phyloP scores from a whole-genome alignment of 2,888 invertebrate genomes.

The Mechanitis mazaeus region DNA sequence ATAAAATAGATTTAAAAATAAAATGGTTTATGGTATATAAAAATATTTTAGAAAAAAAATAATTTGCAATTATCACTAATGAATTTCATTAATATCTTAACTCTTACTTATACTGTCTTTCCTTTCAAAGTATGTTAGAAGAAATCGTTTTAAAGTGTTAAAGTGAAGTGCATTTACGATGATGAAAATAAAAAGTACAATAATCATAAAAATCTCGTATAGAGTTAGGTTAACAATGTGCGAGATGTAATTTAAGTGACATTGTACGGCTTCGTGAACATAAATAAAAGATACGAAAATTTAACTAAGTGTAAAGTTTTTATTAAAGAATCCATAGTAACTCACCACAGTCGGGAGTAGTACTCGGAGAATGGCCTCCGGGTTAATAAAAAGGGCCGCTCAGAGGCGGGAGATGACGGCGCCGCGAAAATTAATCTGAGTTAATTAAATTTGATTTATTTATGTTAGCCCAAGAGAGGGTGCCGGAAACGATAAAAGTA shows the following conservation, averaged over 20 bases:
- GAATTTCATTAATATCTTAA: too few relatives aligned
- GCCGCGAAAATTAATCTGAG: slow-evolving; percentile 75
- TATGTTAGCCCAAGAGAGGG: slow-evolving; percentile 56
- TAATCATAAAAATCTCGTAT: slow-evolving; percentile 6
- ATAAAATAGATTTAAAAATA: too few relatives aligned
- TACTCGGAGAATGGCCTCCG: slow-evolving; percentile 55
- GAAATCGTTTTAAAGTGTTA: too few relatives aligned
- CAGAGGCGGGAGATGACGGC: slow-evolving; percentile 42
- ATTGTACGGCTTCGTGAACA: slow-evolving; percentile 50
- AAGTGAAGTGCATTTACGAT: too few relatives aligned
- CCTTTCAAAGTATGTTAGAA: too few relatives aligned
- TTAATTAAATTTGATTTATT: slow-evolving; percentile 77
- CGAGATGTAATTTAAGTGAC: slow-evolving; percentile 54
- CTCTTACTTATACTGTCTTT: too few relatives aligned
- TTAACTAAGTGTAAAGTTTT: slow-evolving; percentile 69
- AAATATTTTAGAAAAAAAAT: too few relatives aligned
- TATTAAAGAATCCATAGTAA: slow-evolving; percentile 71
- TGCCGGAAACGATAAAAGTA: slow-evolving; percentile 64
- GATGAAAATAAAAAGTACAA: too few relatives aligned
- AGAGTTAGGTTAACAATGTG: slow-evolving; percentile 45
- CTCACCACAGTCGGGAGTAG: slow-evolving; percentile 47
- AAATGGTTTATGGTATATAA: too few relatives aligned
- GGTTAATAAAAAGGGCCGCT: slow-evolving; percentile 68
- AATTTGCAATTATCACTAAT: too few relatives aligned
- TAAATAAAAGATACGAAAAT: slow-evolving; percentile 55